Base-by-base conservation (phyloP, 2,113 vertebrate species). In the Tenrec ecaudatus region DNA sequence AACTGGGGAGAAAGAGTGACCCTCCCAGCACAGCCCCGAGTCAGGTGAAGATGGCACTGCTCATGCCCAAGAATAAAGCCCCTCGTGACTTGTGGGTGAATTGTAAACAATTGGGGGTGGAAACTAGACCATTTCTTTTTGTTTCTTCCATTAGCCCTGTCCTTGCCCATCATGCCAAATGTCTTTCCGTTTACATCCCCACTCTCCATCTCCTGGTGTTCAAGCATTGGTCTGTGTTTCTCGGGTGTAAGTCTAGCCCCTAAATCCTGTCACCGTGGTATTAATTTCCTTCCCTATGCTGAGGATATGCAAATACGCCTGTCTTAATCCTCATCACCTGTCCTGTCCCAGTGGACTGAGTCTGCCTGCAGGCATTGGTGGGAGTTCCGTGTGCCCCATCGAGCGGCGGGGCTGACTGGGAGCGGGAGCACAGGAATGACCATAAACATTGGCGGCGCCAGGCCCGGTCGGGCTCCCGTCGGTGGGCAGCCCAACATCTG, bases 261-360 rank as follows among this genome's bases (percentile, higher is more conserved):
- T 97, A 97, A 97, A 95, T 97, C 79, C 5, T 62, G 82, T 95
- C 62, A 66, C 40, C 3, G 1, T 0, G 8, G 95, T 96, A 94
- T 98, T 93, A 58, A 91, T 98, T 97, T 97, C 96, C 94, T 93
- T 89, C 16, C 20, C 92, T 82, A 15, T 60, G 86, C 93, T 89
- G 92, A 97, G 96, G 95, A 96, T 96, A 97, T 29, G 97, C 86
- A 97, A 82, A 96, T 96, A 91, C 76, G 20, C 94, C 95, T 43
- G 27, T 81, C 92, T 92, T 97, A 97, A 97, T 98, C 96, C 97
- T 96, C 82, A 87, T 97, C 97, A 97, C 97, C 97, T 97, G 97
- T 97, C 91, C 88, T 91, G 23, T 95, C 78, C 86, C 31, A 11
- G 20, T 12, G 29, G 64, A 81, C 43, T 79, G 0, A 25, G 81